Base-by-base conservation (phyloP, 2,797 vertebrate species). In the Acanthopagrus latus region DNA sequence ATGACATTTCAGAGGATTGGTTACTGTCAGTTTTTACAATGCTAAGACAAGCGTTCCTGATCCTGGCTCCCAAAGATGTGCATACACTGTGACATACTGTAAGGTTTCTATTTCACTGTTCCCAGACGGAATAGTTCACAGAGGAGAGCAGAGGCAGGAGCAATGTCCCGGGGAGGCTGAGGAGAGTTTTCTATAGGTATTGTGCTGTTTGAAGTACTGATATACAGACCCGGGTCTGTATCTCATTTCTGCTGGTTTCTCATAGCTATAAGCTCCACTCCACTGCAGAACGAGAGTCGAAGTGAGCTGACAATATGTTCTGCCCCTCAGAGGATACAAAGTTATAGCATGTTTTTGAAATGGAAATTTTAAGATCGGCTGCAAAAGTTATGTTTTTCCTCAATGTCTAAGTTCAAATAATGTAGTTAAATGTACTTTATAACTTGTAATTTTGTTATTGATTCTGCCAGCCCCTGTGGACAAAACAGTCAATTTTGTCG, bases 21-120 rank as follows among this genome's bases (percentile, higher is more conserved):
- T 86, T 74, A 75, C 84, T 83, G 89, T 88, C 89, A 83, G 25
- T 79, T 88, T 85, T 87, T 78, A 88, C 87, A 90, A 87, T 76
- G 58, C 70, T 54, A 68, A 76, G 72, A 80, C 60, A 14, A 62
- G 62, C 64, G 66, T 54, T 75, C 51, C 67, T 23, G 20, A 78
- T 59, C 38, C n/a, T 9, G 43, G 51, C 71, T 56, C 55, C 59
- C 8, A 43, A 57, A 38, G 75, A 88, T 46, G 58, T 69, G 69
- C 74, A 60, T 52, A 59, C 41, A 11, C 43, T 74, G 23, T 74
- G 48, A 76, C 33, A 69, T 62, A 59, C 71, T 58, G 21, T 60
- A 82, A 69, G 79, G 82, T 65, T 83, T 83, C 47, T 71, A 63
- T 89, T 83, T 86, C 73, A 63, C 63, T 70, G 56, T 80, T 81